Percentiles rank a stretch among this genome's conserved stretches.
Evolutionary conservation across 2,888 invertebrate genomes (phyloP).

Genomic region (Lepidocyrtinus sp.): DNA sequence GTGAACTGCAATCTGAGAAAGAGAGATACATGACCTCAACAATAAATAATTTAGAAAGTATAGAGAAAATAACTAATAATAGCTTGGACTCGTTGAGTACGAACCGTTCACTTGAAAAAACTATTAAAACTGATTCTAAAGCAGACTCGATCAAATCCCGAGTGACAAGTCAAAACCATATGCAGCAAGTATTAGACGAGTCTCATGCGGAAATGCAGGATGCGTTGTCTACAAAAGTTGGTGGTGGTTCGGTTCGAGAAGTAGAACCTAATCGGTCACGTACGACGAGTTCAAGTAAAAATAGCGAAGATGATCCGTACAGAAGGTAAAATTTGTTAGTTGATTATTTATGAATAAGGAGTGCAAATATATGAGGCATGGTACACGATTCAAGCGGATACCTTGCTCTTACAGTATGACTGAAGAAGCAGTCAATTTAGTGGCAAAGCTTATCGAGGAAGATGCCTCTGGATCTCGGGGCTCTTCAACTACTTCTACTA

Average conservation of each 20-base stretch:
- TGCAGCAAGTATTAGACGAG: slow-evolving; percentile 59
- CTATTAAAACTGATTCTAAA: slow-evolving; percentile 16
- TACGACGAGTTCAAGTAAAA: slow-evolving; percentile 54
- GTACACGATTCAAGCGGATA: background rate
- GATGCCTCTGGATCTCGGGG: slow-evolving; percentile 72
- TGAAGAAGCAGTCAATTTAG: slow-evolving; percentile 81
- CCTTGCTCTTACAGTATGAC: slow-evolving; percentile 74
- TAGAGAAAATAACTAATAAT: slow-evolving; percentile 30
- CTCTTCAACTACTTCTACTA: slow-evolving; percentile 22
- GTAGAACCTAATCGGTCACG: slow-evolving; percentile 38
- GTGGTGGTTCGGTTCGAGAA: slow-evolving; percentile 15
- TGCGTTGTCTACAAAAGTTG: slow-evolving; percentile 14
- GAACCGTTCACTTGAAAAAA: slow-evolving; percentile 34
- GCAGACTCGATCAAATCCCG: slow-evolving; percentile 35
- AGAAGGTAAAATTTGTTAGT: slow-evolving; percentile 56
- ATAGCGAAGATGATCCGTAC: slow-evolving; percentile 65
- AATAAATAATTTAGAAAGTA: slow-evolving; percentile 42
- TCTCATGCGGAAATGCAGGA: slow-evolving; percentile 26
- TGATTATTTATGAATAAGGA: background rate
- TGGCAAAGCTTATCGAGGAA: slow-evolving; percentile 84
- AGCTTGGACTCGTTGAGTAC: slow-evolving; percentile 26
- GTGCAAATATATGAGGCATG: slow-evolving; percentile 1
- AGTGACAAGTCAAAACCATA: slow-evolving; percentile 34
- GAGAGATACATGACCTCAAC: slow-evolving; percentile 56
- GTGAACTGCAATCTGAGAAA: slow-evolving; percentile 57